Evolutionary conservation across 2,113 vertebrate genomes (phyloP).

Genomic region (Hystrix brachyura): DNA sequence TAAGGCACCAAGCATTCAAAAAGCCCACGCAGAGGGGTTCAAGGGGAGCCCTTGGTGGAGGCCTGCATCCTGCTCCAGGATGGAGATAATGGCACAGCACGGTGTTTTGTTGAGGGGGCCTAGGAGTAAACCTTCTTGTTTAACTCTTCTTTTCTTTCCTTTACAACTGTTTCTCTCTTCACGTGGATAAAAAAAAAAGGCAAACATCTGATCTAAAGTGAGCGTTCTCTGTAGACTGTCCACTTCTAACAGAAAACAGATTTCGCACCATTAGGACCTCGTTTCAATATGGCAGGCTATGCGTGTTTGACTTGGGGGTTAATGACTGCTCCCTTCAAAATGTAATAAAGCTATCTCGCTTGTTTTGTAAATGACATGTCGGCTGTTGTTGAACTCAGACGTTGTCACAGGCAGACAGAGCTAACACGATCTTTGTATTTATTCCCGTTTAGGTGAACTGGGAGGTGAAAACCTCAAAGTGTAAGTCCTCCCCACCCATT

Average conservation of each 20-base stretch:
- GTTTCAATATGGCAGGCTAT: background rate
- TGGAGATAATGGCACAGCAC: background rate
- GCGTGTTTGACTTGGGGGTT: background rate
- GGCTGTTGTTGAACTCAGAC: background rate
- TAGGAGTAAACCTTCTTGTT: background rate
- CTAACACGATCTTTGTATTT: conserved; percentile 52
- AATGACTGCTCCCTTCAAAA: conserved; percentile 3
- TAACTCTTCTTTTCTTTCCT: background rate
- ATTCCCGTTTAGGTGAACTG: conserved; percentile 87
- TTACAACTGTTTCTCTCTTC: background rate
- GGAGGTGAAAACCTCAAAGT: conserved; percentile 89
- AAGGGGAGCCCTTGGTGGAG: background rate
- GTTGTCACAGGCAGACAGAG: background rate
- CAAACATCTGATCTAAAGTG: background rate
- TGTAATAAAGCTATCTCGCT: fast-evolving
- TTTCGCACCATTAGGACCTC: fast-evolving
- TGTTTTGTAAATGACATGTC: background rate
- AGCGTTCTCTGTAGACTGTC: fast-evolving
- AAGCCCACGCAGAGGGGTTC: background rate
- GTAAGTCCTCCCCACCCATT: conserved; percentile 76
- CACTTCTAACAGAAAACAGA: background rate
- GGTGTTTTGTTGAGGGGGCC: background rate
- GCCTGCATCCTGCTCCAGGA: background rate
- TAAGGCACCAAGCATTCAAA: background rate
- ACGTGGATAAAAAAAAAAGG: background rate